Conservation (phyloP, 2,797 vertebrate species). For the Cynodonichthys magdalenae region DNA sequence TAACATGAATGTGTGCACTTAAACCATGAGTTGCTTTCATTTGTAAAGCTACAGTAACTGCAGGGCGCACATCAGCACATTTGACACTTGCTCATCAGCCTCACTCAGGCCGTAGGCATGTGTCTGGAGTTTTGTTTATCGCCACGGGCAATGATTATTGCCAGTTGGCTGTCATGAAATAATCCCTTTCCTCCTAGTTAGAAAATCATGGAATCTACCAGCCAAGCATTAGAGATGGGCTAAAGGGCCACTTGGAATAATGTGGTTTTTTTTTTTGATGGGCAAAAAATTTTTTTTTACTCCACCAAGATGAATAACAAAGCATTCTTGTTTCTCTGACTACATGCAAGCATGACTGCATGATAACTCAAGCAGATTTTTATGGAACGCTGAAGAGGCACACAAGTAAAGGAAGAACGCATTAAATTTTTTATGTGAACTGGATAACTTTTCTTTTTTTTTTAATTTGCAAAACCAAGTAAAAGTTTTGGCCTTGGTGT, state of each 20-base stretch:
- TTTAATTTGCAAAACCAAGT: background rate
- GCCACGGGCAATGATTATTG: constrained; percentile 50
- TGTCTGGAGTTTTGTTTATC: constrained; percentile 47
- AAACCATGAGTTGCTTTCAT: constrained; percentile 9
- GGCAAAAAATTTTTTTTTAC: background rate
- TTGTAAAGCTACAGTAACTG: constrained; percentile 29
- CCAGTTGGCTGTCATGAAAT: constrained; percentile 36
- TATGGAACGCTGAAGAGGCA: background rate
- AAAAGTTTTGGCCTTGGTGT: background rate
- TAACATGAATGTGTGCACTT: background rate
- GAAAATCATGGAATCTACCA: constrained; percentile 17
- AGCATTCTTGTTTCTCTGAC: background rate
- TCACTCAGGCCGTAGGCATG: constrained; percentile 29
- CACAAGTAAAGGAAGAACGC: background rate
- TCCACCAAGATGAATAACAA: background rate
- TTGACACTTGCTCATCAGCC: constrained; percentile 40
- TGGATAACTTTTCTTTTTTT: background rate
- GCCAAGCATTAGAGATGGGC: background rate
- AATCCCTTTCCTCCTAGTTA: constrained; percentile 27
- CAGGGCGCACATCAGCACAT: constrained; percentile 29
- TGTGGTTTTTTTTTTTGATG: background rate
- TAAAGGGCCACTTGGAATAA: constrained; percentile 7
- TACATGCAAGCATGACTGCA: background rate
- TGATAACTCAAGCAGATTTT: background rate
- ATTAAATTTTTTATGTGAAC: background rate